A percentile compares a stretch with the other conserved stretches of the same genome.
Conservation (phyloP, 2,888 invertebrate genomes). For the Platerodrilus igneus region DNA sequence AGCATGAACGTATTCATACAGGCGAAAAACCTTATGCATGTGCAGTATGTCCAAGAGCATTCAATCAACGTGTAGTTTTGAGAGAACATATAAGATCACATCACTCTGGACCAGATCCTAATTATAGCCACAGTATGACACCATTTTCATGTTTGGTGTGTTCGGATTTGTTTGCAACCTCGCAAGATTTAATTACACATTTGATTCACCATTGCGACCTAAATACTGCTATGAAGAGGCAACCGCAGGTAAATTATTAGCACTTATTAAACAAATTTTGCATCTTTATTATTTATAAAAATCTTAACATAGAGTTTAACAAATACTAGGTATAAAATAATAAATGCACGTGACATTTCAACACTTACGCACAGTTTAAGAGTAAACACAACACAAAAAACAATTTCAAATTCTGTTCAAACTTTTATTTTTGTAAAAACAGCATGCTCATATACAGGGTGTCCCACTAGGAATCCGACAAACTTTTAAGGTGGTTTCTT, state of each 20-base stretch:
- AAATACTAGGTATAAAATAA: too few relatives aligned
- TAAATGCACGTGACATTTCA: too few relatives aligned
- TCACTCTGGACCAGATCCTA: constrained; percentile 76
- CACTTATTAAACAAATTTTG: neutral
- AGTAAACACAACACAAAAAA: too few relatives aligned
- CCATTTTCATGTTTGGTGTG: constrained; percentile 76
- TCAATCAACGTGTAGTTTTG: constrained; percentile 80
- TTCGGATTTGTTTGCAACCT: constrained; percentile 62
- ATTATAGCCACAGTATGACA: constrained; percentile 57
- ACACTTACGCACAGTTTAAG: too few relatives aligned
- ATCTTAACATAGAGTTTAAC: too few relatives aligned
- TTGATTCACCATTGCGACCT: constrained; percentile 81
- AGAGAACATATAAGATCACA: constrained; percentile 82
- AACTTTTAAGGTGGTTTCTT: too few relatives aligned
- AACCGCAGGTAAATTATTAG: constrained; percentile 58
- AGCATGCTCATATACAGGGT: too few relatives aligned
- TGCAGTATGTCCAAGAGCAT: constrained; percentile 80
- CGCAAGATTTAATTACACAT: constrained; percentile 74
- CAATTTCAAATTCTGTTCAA: too few relatives aligned
- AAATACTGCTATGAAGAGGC: constrained; percentile 75
- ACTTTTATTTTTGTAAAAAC: too few relatives aligned
- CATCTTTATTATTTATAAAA: neutral
- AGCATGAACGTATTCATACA: constrained; percentile 82
- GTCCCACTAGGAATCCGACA: too few relatives aligned
- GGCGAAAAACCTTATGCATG: constrained; percentile 85